These are phyloP conservation scores for Bicyclus anynana DNA, from an alignment of 1,140 invertebrate genomes.

Conservation along the genomic window DNA sequence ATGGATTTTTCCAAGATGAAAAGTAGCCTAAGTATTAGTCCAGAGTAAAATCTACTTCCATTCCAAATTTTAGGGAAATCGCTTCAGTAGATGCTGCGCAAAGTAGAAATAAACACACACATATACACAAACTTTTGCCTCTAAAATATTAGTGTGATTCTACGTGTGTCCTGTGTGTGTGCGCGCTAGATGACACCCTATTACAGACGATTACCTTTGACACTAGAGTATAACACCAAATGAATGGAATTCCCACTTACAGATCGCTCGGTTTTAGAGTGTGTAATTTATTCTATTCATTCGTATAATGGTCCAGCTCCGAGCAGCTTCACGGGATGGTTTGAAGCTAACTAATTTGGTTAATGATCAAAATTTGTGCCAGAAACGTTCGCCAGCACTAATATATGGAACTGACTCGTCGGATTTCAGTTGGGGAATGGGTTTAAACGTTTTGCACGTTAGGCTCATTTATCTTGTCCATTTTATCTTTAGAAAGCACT, in stretches of 20 bases:
- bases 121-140: no score
- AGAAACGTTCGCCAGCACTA: conserved; percentile 68
- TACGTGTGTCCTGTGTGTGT: no score
- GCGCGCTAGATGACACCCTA: no score
- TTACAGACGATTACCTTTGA: not conserved
- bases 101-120: no score
- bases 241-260: conserved; percentile 27
- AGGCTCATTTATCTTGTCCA: conserved; percentile 74
- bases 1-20: no score
- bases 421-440: conserved; percentile 74
- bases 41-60: no score
- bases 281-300: conserved; percentile 57
- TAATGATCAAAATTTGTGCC: conserved; percentile 75
- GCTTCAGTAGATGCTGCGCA: no score
- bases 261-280: conserved; percentile 26
- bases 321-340: conserved; percentile 48
- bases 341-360: conserved; percentile 72
- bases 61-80: no score
- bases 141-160: no score
- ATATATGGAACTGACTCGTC: conserved; percentile 77
- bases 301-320: conserved; percentile 42
- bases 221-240: not conserved
- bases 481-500: conserved; percentile 69
- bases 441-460: conserved; percentile 76
- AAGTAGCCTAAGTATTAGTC: no score